These are phyloP conservation scores for Mastomys natalensis DNA, from an alignment of 2,113 vertebrate species.

Conservation along the genomic window DNA sequence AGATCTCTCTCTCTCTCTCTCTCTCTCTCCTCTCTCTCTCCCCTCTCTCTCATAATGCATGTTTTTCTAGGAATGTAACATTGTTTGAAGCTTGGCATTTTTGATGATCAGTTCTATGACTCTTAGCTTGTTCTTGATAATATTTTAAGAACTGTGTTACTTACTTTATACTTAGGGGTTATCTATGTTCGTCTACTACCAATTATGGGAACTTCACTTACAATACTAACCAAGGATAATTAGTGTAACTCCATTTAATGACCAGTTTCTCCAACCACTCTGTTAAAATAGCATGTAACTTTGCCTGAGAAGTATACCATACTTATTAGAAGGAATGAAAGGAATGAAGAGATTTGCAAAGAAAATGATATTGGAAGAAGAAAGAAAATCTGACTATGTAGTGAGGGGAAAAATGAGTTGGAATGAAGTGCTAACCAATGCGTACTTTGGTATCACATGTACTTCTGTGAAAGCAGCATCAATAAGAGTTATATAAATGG, in stretches of 20 bases:
- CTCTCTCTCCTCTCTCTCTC: not conserved
- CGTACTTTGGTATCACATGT: not conserved
- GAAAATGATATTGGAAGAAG: not conserved
- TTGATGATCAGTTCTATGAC: not conserved
- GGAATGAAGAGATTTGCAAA: not conserved
- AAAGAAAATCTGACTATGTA: not conserved
- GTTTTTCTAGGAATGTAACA: not conserved
- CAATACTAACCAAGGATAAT: not conserved
- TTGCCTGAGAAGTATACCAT: not conserved
- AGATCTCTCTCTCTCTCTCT: not conserved
- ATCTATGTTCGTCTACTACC: not conserved
- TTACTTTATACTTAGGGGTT: not conserved
- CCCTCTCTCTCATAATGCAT: not conserved
- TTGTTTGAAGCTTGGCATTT: not conserved
- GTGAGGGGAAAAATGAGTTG: not conserved
- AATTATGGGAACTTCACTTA: not conserved
- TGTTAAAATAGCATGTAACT: not conserved
- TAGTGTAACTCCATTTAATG: not conserved
- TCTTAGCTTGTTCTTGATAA: no score
- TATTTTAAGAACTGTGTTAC: not conserved
- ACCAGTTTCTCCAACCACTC: not conserved
- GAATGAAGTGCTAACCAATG: not conserved
- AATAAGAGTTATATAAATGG: not conserved
- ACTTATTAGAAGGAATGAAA: not conserved
- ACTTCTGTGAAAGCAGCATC: not conserved